Evolutionary conservation across 1,140 invertebrate species (phyloP).

Genomic region (Condylostylus longicornis): DNA sequence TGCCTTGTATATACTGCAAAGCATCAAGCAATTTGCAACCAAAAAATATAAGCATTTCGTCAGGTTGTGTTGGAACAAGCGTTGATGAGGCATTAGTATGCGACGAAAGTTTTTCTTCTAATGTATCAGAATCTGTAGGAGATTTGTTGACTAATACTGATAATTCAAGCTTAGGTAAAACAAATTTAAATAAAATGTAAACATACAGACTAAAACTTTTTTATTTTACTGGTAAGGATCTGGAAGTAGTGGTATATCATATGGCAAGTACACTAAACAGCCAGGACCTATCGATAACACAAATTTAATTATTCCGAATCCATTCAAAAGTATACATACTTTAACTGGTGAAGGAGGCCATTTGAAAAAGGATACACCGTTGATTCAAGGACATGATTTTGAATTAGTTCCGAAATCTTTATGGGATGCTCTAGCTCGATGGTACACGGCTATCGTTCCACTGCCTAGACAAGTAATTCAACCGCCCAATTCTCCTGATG

Average conservation of each 20-base stretch:
- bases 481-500: constrained; percentile 38
- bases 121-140: constrained; percentile 44
- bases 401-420: constrained; percentile 67
- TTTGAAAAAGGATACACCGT: constrained; percentile 49
- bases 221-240: constrained; percentile 27
- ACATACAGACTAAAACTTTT: neutral
- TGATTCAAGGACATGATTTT: constrained; percentile 62
- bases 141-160: constrained; percentile 40
- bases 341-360: constrained; percentile 77
- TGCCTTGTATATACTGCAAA: constrained; percentile 29
- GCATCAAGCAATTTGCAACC: constrained; percentile 12
- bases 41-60: neutral
- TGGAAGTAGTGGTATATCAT: constrained; percentile 41
- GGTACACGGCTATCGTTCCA: constrained; percentile 71
- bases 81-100: constrained; percentile 43
- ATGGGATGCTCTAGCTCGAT: constrained; percentile 68
- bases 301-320: constrained; percentile 43
- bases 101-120: constrained; percentile 47
- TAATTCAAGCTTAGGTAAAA: constrained; percentile 20
- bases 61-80: too few species aligned
- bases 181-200: neutral
- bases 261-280: constrained; percentile 27
- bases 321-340: constrained; percentile 44
- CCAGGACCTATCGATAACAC: constrained; percentile 70
- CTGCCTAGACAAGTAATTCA: constrained; percentile 64